Conservation (phyloP, 2,888 invertebrate species). For the Aporophyla nigra region DNA sequence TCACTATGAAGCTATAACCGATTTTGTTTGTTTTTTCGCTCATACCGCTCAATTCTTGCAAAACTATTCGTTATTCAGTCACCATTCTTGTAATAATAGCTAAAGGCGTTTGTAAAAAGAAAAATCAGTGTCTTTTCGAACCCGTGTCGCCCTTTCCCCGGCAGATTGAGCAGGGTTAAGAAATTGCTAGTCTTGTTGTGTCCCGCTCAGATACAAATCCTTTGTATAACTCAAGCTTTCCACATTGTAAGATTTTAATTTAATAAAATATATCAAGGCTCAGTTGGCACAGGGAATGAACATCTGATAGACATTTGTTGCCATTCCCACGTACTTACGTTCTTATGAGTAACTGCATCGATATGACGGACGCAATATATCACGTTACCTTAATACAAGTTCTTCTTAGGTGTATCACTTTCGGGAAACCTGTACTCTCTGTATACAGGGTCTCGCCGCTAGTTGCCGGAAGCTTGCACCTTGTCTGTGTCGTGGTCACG, state of each 20-base stretch:
- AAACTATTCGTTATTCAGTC: slow-evolving; percentile 54
- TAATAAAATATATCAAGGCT: not conserved
- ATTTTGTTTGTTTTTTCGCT: slow-evolving; percentile 81
- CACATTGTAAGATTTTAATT: slow-evolving; percentile 11
- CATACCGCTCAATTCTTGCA: slow-evolving; percentile 64
- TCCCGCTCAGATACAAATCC: slow-evolving; percentile 9
- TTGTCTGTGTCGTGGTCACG: slow-evolving; percentile 70
- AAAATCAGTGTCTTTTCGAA: slow-evolving; percentile 20
- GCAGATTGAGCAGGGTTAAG: slow-evolving; percentile 41
- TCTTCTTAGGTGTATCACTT: slow-evolving; percentile 67
- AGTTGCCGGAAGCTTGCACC: slow-evolving; percentile 79
- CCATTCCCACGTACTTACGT: slow-evolving; percentile 30
- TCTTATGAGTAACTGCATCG: slow-evolving; percentile 15
- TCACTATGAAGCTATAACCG: slow-evolving; percentile 80
- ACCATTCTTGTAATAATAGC: slow-evolving; percentile 20
- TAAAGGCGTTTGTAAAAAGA: not conserved
- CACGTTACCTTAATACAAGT: slow-evolving; percentile 59
- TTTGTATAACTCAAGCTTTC: slow-evolving; percentile 12
- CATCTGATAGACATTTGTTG: slow-evolving; percentile 29
- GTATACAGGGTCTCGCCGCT: slow-evolving; percentile 66
- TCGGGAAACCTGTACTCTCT: slow-evolving; percentile 69
- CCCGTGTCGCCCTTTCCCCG: slow-evolving; percentile 22
- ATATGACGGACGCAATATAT: slow-evolving; percentile 59
- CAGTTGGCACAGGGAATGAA: slow-evolving; percentile 4
- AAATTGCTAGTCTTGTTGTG: slow-evolving; percentile 25